Conservation (phyloP, 2,113 vertebrate species). For the Piprites chloris region DNA sequence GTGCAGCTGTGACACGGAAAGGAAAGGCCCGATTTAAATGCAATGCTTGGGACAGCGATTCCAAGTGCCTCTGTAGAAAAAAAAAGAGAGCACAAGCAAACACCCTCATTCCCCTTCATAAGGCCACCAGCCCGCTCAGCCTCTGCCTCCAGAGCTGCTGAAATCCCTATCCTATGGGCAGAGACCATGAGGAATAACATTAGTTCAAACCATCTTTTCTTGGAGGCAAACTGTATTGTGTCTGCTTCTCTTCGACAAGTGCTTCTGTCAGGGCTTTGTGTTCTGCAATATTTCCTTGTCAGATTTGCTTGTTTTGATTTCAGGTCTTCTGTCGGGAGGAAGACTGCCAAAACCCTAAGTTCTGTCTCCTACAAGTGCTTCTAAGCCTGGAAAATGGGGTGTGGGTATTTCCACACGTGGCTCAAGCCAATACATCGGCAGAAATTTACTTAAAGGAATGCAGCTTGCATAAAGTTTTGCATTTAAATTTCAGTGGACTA, state of each 20-base stretch:
- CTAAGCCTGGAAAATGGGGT: neutral
- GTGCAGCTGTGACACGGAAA: neutral
- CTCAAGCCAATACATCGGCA: neutral
- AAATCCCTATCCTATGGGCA: neutral
- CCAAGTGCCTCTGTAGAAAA: neutral
- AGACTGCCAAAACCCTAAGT: conserved; percentile 36
- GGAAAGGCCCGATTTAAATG: neutral
- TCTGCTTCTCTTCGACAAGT: conserved; percentile 24
- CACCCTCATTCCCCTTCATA: neutral
- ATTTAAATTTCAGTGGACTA: neutral
- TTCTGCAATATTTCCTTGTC: conserved; percentile 54
- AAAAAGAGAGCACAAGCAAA: neutral
- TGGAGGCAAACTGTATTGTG: neutral
- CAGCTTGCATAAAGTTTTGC: neutral
- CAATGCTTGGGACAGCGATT: neutral
- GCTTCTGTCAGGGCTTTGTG: conserved; percentile 53
- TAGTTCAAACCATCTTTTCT: neutral
- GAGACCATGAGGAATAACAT: neutral
- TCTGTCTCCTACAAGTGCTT: conserved; percentile 25
- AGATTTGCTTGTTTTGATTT: conserved; percentile 59
- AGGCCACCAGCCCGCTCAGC: neutral
- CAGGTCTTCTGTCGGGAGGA: conserved; percentile 31
- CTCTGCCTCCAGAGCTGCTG: neutral
- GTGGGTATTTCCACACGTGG: neutral
- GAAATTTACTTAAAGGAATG: neutral